Evolutionary conservation across 2,113 vertebrate genomes (phyloP).

Genomic region (Guaruba guarouba): DNA sequence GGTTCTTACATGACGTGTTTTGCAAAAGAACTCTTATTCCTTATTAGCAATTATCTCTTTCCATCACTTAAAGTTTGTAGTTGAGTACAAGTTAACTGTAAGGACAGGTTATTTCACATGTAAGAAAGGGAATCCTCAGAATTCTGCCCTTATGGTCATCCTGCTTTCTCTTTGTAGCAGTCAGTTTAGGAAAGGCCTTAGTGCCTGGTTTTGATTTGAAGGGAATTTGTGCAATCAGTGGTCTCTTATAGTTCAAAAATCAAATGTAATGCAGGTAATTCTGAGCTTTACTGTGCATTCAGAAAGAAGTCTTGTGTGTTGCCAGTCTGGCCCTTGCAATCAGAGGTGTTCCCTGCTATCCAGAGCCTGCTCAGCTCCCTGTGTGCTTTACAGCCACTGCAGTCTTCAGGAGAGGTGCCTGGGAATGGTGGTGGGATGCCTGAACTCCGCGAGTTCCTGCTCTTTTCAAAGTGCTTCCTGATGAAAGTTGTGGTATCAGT

Average conservation of each 20-base stretch:
- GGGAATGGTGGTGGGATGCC: neutral
- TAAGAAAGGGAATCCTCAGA: neutral
- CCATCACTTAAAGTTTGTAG: neutral
- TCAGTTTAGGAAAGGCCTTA: neutral
- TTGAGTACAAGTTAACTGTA: neutral
- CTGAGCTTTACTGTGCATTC: neutral
- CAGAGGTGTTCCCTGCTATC: neutral
- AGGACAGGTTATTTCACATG: neutral
- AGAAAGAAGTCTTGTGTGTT: neutral
- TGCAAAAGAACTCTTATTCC: neutral
- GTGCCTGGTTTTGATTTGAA: neutral
- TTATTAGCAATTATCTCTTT: neutral
- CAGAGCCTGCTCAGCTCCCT: neutral
- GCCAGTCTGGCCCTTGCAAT: neutral
- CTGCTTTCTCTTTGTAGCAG: neutral
- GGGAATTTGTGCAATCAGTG: neutral
- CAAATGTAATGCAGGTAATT: neutral
- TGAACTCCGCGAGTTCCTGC: neutral
- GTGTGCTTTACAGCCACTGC: neutral
- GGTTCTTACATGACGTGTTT: neutral
- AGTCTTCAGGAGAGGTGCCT: neutral
- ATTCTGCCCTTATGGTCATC: neutral
- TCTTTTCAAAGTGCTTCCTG: constrained; percentile 36
- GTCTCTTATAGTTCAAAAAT: neutral
- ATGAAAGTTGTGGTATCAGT: neutral